Conservation (phyloP, 2,888 invertebrate genomes). For the Eilema sororculum region DNA sequence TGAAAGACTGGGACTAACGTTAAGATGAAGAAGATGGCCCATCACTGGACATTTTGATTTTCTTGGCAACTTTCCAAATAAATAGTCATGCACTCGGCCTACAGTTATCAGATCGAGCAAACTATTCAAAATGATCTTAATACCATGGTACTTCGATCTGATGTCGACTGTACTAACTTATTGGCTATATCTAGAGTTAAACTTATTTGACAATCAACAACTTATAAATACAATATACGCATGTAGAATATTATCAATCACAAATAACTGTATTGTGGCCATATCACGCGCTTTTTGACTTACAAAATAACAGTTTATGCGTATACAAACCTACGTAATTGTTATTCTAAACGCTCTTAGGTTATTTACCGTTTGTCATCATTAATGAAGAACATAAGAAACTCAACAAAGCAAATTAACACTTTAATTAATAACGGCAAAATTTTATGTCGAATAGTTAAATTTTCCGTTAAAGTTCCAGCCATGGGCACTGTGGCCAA, state of each 20-base stretch:
- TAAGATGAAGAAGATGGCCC: no score
- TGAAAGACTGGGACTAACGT: no score
- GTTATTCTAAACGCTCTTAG: conserved; percentile 6
- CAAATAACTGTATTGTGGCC: conserved; percentile 10
- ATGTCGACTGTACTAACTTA: no score
- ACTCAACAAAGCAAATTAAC: conserved; percentile 2
- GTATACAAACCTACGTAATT: background rate
- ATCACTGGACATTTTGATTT: no score
- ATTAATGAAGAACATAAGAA: background rate
- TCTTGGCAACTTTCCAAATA: no score
- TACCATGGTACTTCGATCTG: no score
- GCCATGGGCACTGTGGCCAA: background rate
- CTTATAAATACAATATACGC: background rate
- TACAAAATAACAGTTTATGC: conserved; percentile 14
- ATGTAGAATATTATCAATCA: background rate
- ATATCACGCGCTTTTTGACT: conserved; percentile 14
- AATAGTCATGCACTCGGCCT: no score
- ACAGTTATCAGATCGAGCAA: no score
- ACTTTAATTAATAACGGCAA: background rate
- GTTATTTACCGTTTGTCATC: background rate
- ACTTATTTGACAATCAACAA: background rate
- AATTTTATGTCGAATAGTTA: conserved; percentile 1
- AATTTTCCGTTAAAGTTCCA: background rate
- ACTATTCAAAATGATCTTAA: no score
- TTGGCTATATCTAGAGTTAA: no score